Conservation (phyloP, 2,113 vertebrate genomes). For the Microtus richardsoni region DNA sequence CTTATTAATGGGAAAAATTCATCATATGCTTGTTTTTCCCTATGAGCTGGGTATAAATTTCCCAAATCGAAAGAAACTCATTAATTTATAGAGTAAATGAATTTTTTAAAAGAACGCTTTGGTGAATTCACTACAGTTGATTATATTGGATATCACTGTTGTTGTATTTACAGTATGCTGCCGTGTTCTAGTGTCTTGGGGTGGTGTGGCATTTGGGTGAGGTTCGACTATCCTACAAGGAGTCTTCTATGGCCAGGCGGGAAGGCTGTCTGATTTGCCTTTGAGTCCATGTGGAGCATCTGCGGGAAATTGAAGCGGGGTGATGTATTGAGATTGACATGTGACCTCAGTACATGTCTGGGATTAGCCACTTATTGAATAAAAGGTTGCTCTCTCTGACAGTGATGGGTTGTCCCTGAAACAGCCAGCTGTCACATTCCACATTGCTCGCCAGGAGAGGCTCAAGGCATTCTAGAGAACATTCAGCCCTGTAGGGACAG, state of each 20-base stretch:
- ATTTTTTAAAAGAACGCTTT: background rate
- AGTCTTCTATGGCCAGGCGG: background rate
- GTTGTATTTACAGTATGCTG: background rate
- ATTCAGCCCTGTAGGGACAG: background rate
- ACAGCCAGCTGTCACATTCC: conserved; percentile 62
- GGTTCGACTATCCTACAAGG: background rate
- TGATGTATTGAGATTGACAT: background rate
- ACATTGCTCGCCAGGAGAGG: background rate
- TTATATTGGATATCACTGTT: background rate
- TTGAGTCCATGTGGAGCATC: background rate
- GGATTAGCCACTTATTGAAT: conserved; percentile 46
- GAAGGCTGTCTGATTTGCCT: background rate
- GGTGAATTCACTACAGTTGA: background rate
- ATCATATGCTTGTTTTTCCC: background rate
- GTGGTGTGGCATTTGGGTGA: background rate
- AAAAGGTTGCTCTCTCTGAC: background rate
- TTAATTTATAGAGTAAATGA: background rate
- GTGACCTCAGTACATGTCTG: background rate
- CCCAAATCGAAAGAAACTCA: background rate
- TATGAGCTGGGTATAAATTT: background rate
- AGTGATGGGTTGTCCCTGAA: background rate
- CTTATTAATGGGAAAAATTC: background rate
- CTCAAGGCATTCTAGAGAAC: conserved; percentile 28
- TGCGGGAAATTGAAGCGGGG: too few species aligned
- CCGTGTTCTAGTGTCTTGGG: background rate